Conservation (phyloP, 2,888 invertebrate species). For the Amphipyra berbera region DNA sequence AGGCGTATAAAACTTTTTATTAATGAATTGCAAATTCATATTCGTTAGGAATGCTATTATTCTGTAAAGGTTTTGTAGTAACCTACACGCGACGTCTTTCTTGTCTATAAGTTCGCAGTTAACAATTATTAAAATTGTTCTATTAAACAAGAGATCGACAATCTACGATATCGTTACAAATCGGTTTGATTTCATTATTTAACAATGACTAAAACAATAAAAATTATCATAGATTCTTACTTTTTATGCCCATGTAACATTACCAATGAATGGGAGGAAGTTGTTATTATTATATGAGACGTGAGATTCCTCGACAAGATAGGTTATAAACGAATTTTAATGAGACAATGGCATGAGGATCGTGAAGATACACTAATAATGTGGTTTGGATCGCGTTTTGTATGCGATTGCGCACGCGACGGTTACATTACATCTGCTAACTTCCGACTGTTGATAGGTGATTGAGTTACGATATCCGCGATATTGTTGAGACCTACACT, state of each 20-base stretch:
- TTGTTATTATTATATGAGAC: slow-evolving; percentile 66
- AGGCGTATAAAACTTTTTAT: slow-evolving; percentile 48
- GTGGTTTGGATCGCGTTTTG: slow-evolving; percentile 54
- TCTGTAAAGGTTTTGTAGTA: slow-evolving; percentile 11
- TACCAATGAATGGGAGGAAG: slow-evolving; percentile 70
- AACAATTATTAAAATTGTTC: too few species aligned
- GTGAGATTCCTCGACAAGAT: slow-evolving; percentile 65
- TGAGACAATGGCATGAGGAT: slow-evolving; percentile 49
- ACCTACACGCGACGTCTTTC: too few species aligned
- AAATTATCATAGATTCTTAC: slow-evolving; percentile 38
- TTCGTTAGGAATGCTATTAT: slow-evolving; percentile 22
- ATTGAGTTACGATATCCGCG: slow-evolving; percentile 71
- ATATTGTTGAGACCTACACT: slow-evolving; percentile 48
- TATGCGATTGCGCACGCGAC: slow-evolving; percentile 61
- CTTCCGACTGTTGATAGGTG: slow-evolving; percentile 69
- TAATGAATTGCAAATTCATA: slow-evolving; percentile 26
- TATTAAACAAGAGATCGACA: too few species aligned
- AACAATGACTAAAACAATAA: slow-evolving; percentile 24
- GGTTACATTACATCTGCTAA: slow-evolving; percentile 66
- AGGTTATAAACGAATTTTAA: slow-evolving; percentile 67
- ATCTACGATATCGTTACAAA: neutral
- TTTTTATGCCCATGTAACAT: slow-evolving; percentile 54
- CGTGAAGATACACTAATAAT: slow-evolving; percentile 46
- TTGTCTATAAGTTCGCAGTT: too few species aligned
- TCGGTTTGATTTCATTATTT: neutral